Conservation (phyloP, 2,888 invertebrate species). For the Zaprionus obscuricornis region DNA sequence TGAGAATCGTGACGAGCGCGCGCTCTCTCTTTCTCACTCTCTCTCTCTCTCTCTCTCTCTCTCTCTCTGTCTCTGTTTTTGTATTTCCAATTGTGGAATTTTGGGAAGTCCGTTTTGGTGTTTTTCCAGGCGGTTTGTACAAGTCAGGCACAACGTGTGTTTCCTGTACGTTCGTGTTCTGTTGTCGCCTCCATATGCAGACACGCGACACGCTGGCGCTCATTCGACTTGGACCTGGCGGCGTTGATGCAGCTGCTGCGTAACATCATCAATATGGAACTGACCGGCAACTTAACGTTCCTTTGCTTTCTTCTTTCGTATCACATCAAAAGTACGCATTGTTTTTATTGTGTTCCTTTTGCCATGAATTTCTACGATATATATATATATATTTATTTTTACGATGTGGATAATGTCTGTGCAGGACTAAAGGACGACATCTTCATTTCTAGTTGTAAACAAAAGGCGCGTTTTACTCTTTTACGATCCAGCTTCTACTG, state of each 20-base stretch:
- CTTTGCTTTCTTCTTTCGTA: too few species aligned
- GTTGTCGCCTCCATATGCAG: slow-evolving; percentile 59
- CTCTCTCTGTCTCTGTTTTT: slow-evolving; percentile 6
- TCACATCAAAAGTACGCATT: too few species aligned
- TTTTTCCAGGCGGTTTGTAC: slow-evolving; percentile 7
- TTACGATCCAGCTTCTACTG: slow-evolving; percentile 39
- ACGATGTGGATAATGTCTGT: slow-evolving; percentile 47
- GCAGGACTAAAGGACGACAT: slow-evolving; percentile 20
- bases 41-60: too few species aligned
- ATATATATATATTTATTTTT: too few species aligned
- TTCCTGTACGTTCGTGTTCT: slow-evolving; percentile 13
- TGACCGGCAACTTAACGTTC: too few species aligned
- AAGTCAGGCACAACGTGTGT: slow-evolving; percentile 26
- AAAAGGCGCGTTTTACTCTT: slow-evolving; percentile 43
- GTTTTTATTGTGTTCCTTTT: slow-evolving; percentile 43
- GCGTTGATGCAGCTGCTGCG: slow-evolving; percentile 60
- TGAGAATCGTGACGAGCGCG: too few species aligned
- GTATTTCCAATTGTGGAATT: slow-evolving; percentile 15
- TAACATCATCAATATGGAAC: too few species aligned
- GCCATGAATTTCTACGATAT: too few species aligned
- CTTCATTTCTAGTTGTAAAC: slow-evolving; percentile 53
- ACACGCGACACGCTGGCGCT: slow-evolving; percentile 45
- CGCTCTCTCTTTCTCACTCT: too few species aligned
- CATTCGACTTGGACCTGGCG: slow-evolving; percentile 72
- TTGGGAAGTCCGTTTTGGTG: neutral